Percentiles rank a stretch among this genome's conserved stretches.
Evolutionary conservation across 2,888 invertebrate genomes (phyloP).

Genomic region (Cantharis nigra): DNA sequence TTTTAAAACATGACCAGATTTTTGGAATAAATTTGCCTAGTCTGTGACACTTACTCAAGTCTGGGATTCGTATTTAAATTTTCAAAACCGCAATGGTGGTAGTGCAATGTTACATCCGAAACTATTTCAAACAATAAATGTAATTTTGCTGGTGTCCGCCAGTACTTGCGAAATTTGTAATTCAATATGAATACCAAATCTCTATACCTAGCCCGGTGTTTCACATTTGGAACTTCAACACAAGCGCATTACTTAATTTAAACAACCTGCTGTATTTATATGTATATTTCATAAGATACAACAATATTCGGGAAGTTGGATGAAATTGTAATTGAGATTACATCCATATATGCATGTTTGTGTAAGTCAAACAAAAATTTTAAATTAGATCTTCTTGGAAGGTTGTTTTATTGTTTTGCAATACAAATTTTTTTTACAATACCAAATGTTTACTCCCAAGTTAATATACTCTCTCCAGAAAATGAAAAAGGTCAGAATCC

Average conservation of each 20-base stretch:
- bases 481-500: neutral
- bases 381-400: neutral
- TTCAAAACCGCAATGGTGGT: neutral
- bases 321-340: neutral
- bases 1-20: conserved; percentile 1
- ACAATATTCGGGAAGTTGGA: neutral
- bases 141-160: conserved; percentile 8
- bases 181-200: conserved; percentile 4
- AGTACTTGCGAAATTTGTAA: conserved; percentile 14
- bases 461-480: neutral
- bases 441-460: neutral
- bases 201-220: neutral
- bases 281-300: neutral
- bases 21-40: neutral
- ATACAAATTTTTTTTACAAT: neutral
- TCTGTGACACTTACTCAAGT: neutral
- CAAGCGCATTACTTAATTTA: neutral
- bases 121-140: neutral
- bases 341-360: neutral
- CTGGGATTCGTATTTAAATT: neutral
- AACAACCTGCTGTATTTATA: neutral
- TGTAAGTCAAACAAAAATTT: neutral
- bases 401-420: neutral
- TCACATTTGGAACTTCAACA: neutral
- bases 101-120: neutral